phyloP scores from a whole-genome alignment of 1,140 invertebrate species.

The Trachelipus rathkii region DNA sequence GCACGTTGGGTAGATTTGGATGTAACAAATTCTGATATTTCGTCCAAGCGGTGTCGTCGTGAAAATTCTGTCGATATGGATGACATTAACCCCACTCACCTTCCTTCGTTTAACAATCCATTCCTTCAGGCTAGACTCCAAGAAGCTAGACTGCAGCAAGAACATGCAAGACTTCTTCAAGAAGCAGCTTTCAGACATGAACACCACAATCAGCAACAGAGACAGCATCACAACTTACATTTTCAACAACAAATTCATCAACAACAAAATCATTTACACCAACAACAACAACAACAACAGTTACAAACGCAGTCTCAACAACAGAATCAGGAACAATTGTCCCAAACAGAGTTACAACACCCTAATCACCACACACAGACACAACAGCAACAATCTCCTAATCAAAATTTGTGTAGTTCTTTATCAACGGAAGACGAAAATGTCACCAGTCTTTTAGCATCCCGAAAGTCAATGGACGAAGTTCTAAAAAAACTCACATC shows the following conservation, averaged over 20 bases:
- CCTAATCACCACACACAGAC: not conserved
- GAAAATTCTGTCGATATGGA: conserved; percentile 35
- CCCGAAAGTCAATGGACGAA: conserved; percentile 68
- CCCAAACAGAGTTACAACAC: conserved; percentile 4
- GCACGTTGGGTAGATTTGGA: conserved; percentile 60
- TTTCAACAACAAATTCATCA: conserved; percentile 52
- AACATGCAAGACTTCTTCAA: conserved; percentile 37
- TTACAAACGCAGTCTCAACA: conserved; percentile 7
- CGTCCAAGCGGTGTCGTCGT: conserved; percentile 53
- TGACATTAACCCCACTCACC: conserved; percentile 17
- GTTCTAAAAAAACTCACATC: conserved; percentile 75
- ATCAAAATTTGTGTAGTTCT: conserved; percentile 46
- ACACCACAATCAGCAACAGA: conserved; percentile 35
- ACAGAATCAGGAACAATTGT: conserved; percentile 16
- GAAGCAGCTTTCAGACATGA: conserved; percentile 40
- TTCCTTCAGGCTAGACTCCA: conserved; percentile 42
- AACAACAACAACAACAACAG: conserved; percentile 44
- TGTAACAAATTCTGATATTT: conserved; percentile 53
- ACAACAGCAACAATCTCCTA: conserved; percentile 20
- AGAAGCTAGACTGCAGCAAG: conserved; percentile 41
- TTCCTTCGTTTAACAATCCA: conserved; percentile 42
- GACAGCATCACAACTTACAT: conserved; percentile 52
- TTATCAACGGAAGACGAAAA: conserved; percentile 32
- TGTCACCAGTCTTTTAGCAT: conserved; percentile 27
- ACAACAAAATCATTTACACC: conserved; percentile 54